Conservation (phyloP, 2,113 vertebrate species). For the Pitta sordida region DNA sequence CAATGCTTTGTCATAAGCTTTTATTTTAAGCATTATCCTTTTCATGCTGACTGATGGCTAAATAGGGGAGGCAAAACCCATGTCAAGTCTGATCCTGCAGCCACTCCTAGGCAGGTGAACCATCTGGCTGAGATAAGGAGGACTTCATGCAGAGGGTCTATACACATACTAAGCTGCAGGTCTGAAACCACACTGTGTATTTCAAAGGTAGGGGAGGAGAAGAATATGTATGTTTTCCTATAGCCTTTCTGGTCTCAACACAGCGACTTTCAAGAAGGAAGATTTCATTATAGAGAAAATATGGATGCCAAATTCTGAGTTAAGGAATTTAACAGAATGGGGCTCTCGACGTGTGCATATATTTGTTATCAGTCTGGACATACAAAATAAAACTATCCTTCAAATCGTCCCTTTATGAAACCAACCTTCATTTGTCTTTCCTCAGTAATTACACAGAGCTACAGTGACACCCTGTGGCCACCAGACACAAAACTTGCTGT, state of each 20-base stretch:
- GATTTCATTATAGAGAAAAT: background rate
- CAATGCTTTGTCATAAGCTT: background rate
- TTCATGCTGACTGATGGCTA: background rate
- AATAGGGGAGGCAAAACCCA: background rate
- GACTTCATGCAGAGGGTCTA: background rate
- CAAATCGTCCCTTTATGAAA: background rate
- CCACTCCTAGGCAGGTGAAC: background rate
- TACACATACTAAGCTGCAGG: too few relatives aligned
- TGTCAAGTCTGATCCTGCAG: background rate
- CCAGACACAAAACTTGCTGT: background rate
- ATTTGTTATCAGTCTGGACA: background rate
- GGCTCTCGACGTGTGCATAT: accelerated
- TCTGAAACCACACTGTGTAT: background rate
- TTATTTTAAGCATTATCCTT: background rate
- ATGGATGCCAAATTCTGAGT: background rate
- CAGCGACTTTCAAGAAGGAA: background rate
- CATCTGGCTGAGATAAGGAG: background rate
- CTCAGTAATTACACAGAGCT: background rate
- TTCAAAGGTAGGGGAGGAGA: background rate
- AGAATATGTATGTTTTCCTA: accelerated
- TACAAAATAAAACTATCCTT: background rate
- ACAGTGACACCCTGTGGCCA: constrained; percentile 62
- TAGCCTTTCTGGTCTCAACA: background rate
- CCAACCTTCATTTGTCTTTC: accelerated
- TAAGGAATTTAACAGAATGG: accelerated